These are phyloP conservation scores for Lottia scabra DNA, from an alignment of 2,888 invertebrate species.

Conservation along the genomic window DNA sequence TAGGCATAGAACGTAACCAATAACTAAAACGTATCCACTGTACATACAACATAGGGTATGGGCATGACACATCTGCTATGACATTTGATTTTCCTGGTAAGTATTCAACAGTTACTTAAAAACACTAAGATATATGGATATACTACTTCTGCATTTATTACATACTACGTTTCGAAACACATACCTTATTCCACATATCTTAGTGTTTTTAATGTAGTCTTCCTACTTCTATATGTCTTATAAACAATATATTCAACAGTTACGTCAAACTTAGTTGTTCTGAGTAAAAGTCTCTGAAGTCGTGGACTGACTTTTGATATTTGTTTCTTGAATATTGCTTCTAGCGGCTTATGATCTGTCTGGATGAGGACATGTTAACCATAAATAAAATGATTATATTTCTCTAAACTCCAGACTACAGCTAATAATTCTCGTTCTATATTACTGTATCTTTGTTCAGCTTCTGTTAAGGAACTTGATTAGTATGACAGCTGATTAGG, in stretches of 20 bases:
- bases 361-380: constrained; percentile 26
- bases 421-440: constrained; percentile 35
- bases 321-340: constrained; percentile 25
- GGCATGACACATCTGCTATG: no score
- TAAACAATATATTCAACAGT: no score
- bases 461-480: constrained; percentile 30
- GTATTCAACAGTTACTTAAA: constrained; percentile 22
- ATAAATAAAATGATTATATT: constrained; percentile 28
- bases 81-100: constrained; percentile 19
- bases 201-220: no score
- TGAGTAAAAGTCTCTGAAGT: constrained; percentile 28
- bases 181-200: no score
- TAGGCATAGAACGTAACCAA: no score
- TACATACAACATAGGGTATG: no score
- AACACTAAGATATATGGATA: no score
- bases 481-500: no score
- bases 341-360: constrained; percentile 33
- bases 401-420: constrained; percentile 28
- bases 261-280: constrained; percentile 24
- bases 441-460: constrained; percentile 31
- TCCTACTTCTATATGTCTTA: no score
- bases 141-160: no score
- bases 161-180: no score
- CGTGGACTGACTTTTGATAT: constrained; percentile 15
- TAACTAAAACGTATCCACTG: no score